Percentiles rank a stretch among this genome's conserved stretches.
Conservation (phyloP, 2,113 vertebrate genomes). For the Nerophis lumbriciformis region DNA sequence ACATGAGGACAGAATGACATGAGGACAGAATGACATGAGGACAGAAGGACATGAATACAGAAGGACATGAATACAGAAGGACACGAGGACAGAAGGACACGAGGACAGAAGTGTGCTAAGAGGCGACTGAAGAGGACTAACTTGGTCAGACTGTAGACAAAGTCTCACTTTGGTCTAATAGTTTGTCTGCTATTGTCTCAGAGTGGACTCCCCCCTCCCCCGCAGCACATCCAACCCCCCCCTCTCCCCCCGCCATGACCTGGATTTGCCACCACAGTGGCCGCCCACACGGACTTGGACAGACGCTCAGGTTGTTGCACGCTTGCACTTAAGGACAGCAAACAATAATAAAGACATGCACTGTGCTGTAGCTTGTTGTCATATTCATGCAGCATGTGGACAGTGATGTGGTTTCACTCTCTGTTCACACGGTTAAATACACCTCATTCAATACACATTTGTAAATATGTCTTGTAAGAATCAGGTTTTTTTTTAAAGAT, state of each 20-base stretch:
- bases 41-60: too few relatives aligned
- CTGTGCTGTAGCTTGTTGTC: too few relatives aligned
- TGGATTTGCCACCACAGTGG: conserved; percentile 54
- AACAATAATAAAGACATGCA: not conserved
- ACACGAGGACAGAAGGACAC: conserved; percentile 14
- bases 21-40: not conserved
- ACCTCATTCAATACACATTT: too few relatives aligned
- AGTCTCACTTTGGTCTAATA: conserved; percentile 51
- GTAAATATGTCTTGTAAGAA: too few relatives aligned
- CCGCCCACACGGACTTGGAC: conserved; percentile 34
- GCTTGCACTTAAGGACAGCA: conserved; percentile 11
- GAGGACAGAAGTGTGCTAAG: conserved; percentile 51
- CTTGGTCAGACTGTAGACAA: conserved; percentile 56
- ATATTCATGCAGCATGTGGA: too few relatives aligned
- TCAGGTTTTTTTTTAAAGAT: too few relatives aligned
- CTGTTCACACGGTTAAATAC: too few relatives aligned
- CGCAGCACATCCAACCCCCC: not conserved
- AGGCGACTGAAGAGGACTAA: conserved; percentile 62
- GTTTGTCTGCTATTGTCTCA: conserved; percentile 29
- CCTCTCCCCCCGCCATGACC: conserved; percentile 43
- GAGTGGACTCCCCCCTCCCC: conserved; percentile 1
- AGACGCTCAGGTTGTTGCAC: conserved; percentile 23
- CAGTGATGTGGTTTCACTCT: too few relatives aligned
- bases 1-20: not conserved
- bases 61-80: too few relatives aligned